phyloP scores from a whole-genome alignment of 2,113 vertebrate species.

The Centropus bengalensis region DNA sequence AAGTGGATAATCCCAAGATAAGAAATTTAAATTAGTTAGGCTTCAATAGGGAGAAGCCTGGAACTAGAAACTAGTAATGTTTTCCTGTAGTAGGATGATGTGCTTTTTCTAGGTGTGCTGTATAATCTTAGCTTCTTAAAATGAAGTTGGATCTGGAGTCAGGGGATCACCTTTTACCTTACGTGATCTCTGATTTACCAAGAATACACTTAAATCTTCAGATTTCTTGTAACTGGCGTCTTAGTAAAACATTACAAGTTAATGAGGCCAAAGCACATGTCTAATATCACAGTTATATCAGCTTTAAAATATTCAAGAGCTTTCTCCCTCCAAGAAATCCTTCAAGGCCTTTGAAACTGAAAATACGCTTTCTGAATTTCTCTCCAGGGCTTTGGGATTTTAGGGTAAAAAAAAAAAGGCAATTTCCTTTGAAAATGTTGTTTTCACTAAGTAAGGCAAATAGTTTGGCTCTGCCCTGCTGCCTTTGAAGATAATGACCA shows the following conservation, averaged over 20 bases:
- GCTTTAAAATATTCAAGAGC: not conserved
- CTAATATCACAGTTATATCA: not conserved
- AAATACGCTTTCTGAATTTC: not conserved
- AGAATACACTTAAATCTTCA: not conserved
- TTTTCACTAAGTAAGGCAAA: not conserved
- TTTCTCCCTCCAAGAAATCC: not conserved
- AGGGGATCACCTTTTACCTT: not conserved
- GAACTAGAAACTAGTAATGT: not conserved
- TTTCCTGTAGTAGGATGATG: not conserved
- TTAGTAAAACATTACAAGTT: not conserved
- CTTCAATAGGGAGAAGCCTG: not conserved
- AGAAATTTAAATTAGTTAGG: not conserved
- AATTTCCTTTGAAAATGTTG: not conserved
- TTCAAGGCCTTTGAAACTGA: not conserved
- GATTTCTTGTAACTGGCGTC: not conserved
- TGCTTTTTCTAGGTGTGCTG: not conserved
- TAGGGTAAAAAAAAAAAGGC: not conserved
- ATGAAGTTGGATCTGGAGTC: not conserved
- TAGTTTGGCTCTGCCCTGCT: not conserved
- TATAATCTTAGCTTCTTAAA: not conserved
- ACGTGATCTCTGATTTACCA: not conserved
- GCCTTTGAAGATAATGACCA: not conserved
- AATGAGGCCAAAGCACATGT: not conserved
- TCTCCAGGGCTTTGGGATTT: not conserved
- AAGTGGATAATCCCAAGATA: not conserved